Conservation (phyloP, 2,113 vertebrate species). For the Hyla sarda region DNA sequence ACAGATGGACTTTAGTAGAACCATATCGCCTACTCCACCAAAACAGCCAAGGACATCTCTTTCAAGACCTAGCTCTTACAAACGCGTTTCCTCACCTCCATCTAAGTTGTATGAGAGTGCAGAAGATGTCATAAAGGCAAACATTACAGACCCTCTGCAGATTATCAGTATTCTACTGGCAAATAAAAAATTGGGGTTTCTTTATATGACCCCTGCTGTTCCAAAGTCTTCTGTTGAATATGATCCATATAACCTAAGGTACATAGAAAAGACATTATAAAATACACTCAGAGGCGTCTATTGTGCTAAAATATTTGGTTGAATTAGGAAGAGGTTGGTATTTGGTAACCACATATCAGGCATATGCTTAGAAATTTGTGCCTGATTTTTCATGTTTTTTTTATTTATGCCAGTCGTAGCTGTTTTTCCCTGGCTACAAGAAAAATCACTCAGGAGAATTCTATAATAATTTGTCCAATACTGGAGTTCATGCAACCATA, state of each 20-base stretch:
- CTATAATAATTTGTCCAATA: too few relatives aligned
- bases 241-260: slow-evolving; percentile 76
- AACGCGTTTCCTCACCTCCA: slow-evolving; percentile 47
- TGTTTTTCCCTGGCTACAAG: too few relatives aligned
- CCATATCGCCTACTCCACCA: slow-evolving; percentile 62
- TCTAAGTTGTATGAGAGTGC: slow-evolving; percentile 62
- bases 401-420: too few relatives aligned
- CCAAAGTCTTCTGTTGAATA: slow-evolving; percentile 74
- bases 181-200: slow-evolving; percentile 78
- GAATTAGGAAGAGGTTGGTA: too few relatives aligned
- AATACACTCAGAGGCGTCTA: neutral
- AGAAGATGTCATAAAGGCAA: slow-evolving; percentile 75
- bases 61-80: slow-evolving; percentile 59
- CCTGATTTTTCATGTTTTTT: too few relatives aligned
- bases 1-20: slow-evolving; percentile 45
- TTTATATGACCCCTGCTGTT: slow-evolving; percentile 75
- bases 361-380: too few relatives aligned
- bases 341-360: too few relatives aligned
- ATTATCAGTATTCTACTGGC: slow-evolving; percentile 73
- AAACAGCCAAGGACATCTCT: slow-evolving; percentile 63
- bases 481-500: too few relatives aligned
- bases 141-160: slow-evolving; percentile 70
- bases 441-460: too few relatives aligned
- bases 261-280: slow-evolving; percentile 34
- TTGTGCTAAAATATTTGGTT: too few relatives aligned